These are phyloP conservation scores for Iphiclides podalirius DNA, from an alignment of 2,888 invertebrate species.

Conservation along the genomic window DNA sequence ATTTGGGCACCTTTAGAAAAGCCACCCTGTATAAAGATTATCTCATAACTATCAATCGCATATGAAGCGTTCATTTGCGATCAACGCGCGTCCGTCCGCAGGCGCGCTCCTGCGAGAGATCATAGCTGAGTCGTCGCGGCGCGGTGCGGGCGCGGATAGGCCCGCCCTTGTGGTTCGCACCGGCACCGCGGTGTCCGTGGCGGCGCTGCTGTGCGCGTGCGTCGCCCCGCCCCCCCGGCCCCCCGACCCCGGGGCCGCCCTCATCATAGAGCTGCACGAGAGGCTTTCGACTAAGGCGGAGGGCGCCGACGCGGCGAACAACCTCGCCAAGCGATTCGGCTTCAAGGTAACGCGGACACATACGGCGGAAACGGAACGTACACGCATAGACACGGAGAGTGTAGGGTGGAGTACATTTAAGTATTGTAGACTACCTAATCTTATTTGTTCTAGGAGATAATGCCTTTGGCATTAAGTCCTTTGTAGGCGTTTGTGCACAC, in stretches of 20 bases:
- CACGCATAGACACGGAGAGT: background rate
- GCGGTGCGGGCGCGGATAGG: constrained; percentile 37
- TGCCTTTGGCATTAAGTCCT: too few species aligned
- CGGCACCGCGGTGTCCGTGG: constrained; percentile 82
- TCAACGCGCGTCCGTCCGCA: too few species aligned
- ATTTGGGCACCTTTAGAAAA: too few species aligned
- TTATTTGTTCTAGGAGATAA: too few species aligned
- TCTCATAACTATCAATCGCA: too few species aligned
- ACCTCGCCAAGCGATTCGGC: constrained; percentile 66
- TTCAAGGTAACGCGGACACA: constrained; percentile 55
- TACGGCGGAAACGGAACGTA: background rate
- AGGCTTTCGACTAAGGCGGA: constrained; percentile 52
- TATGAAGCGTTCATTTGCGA: too few species aligned
- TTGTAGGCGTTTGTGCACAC: too few species aligned
- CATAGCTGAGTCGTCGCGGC: constrained; percentile 69
- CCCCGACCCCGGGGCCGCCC: constrained; percentile 80
- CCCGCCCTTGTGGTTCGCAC: constrained; percentile 76
- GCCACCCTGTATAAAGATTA: too few species aligned
- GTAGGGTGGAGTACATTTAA: too few species aligned
- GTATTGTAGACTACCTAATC: too few species aligned
- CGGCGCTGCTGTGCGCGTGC: constrained; percentile 78
- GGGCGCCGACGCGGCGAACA: constrained; percentile 44
- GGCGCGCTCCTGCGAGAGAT: constrained; percentile 79
- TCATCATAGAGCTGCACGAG: constrained; percentile 79
- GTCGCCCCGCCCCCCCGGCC: constrained; percentile 78